phyloP scores from a whole-genome alignment of 2,113 vertebrate species.

The Myotis lucifugus region DNA sequence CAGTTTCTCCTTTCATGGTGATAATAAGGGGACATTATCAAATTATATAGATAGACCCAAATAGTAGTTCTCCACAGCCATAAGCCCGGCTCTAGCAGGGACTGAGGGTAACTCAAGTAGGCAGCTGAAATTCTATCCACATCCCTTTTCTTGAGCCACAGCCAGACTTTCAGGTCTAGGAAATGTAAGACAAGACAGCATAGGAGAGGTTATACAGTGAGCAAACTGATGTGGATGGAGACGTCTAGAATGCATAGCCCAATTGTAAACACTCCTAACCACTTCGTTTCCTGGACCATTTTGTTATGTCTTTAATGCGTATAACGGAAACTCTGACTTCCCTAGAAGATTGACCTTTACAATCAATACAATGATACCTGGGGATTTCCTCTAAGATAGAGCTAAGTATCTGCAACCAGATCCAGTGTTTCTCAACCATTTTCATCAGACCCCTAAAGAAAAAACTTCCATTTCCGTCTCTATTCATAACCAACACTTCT shows the following conservation, averaged over 20 bases:
- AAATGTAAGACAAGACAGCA: conserved; percentile 60
- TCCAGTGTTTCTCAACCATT: background rate
- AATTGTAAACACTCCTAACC: conserved; percentile 40
- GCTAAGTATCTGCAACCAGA: background rate
- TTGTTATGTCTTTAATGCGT: background rate
- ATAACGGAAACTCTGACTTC: conserved; percentile 40
- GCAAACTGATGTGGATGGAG: background rate
- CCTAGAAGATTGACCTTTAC: conserved; percentile 62
- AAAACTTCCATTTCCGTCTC: background rate
- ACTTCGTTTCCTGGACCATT: conserved; percentile 65
- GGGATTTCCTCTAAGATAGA: conserved; percentile 61
- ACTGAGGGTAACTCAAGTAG: background rate
- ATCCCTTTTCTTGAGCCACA: background rate
- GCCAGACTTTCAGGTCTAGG: conserved; percentile 50
- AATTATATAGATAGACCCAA: background rate
- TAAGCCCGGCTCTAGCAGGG: background rate
- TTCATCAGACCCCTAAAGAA: background rate
- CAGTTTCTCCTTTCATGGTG: background rate
- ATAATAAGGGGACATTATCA: background rate
- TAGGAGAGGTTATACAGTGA: conserved; percentile 61
- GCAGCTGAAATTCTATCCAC: background rate
- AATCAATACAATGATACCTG: background rate
- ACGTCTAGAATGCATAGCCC: conserved; percentile 52
- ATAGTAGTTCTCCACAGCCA: background rate
- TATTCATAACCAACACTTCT: background rate